phyloP scores from a whole-genome alignment of 1,140 invertebrate genomes.

The Chironomus tepperi region DNA sequence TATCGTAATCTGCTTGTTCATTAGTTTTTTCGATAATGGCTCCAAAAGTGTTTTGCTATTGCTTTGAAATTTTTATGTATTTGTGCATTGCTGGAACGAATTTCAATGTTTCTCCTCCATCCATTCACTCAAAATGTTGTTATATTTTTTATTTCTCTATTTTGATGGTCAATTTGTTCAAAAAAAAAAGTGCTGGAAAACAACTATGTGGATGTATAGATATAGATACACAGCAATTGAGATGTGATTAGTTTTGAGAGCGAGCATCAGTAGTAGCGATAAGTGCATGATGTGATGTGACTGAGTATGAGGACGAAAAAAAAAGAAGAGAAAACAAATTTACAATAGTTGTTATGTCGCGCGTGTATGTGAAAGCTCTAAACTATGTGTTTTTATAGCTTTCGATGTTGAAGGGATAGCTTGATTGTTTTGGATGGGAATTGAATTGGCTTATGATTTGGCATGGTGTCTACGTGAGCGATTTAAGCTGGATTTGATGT shows the following conservation, averaged over 20 bases:
- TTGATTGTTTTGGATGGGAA: too few species aligned
- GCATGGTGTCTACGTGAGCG: too few species aligned
- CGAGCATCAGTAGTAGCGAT: not conserved
- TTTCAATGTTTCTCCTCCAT: not conserved
- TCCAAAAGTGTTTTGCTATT: conserved; percentile 4
- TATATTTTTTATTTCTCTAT: not conserved
- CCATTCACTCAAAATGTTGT: not conserved
- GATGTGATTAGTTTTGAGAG: conserved; percentile 7
- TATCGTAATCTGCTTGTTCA: too few species aligned
- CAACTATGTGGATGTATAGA: not conserved
- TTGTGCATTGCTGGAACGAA: not conserved
- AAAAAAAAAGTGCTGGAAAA: not conserved
- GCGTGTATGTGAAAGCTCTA: conserved; percentile 11
- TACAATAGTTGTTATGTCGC: not conserved
- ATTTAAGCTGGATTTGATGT: too few species aligned
- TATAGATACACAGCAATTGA: not conserved
- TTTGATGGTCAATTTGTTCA: conserved; percentile 13
- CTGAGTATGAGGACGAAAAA: not conserved
- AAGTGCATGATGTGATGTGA: not conserved
- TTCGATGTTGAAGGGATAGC: not conserved
- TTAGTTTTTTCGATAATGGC: not conserved
- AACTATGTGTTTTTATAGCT: conserved; percentile 9
- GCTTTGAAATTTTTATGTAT: conserved; percentile 2
- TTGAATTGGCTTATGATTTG: too few species aligned
- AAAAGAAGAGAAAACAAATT: not conserved